phyloP scores from a whole-genome alignment of 2,888 invertebrate species.

The Plagodis pulveraria region DNA sequence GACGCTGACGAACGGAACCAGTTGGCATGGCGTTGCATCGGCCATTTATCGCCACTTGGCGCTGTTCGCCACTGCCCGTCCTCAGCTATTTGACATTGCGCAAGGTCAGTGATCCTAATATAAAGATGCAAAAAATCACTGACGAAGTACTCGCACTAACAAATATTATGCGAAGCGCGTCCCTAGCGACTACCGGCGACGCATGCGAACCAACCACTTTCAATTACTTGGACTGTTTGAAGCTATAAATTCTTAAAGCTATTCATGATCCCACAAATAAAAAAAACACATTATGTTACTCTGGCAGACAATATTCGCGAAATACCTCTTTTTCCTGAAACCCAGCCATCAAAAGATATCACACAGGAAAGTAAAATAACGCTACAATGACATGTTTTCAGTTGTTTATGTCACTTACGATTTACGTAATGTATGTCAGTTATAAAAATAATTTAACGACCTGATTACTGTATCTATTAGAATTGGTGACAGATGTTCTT shows the following conservation, averaged over 20 bases:
- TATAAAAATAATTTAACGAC: constrained; percentile 37
- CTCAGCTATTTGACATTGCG: constrained; percentile 83
- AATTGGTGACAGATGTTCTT: constrained; percentile 18
- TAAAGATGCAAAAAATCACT: constrained; percentile 75
- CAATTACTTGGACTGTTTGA: constrained; percentile 59
- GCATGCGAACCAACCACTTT: constrained; percentile 77
- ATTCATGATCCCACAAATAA: constrained; percentile 22
- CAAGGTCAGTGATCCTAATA: constrained; percentile 84
- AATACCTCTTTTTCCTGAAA: constrained; percentile 36
- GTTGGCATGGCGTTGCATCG: constrained; percentile 63
- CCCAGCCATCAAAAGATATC: constrained; percentile 35
- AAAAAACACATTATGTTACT: constrained; percentile 13
- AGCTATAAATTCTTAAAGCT: constrained; percentile 8
- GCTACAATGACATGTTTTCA: constrained; percentile 33
- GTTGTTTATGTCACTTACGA: constrained; percentile 30
- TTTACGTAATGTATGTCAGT: constrained; percentile 26
- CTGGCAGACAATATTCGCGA: constrained; percentile 24
- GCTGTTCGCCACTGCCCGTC: constrained; percentile 47
- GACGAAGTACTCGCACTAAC: constrained; percentile 29
- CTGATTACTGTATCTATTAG: constrained; percentile 29
- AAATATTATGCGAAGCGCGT: constrained; percentile 58
- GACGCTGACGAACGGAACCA: constrained; percentile 50
- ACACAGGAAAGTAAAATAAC: constrained; percentile 33
- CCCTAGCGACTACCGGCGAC: constrained; percentile 49
- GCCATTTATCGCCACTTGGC: constrained; percentile 59